Conservation (phyloP, 1,140 invertebrate species). For the Drosophila insularis region DNA sequence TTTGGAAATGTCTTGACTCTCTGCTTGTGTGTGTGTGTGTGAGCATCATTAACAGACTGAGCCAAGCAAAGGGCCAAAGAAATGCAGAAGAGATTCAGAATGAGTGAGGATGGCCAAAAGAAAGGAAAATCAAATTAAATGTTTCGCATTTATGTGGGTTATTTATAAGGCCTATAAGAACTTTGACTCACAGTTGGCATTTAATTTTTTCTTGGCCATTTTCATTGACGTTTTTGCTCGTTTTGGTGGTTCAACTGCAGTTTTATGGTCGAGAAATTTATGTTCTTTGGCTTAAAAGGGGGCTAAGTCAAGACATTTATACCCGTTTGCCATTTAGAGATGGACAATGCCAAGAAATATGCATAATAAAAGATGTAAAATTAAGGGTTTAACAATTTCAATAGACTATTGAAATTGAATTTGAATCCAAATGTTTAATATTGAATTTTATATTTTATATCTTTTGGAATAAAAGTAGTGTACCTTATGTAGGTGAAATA, state of each 20-base stretch:
- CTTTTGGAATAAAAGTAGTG: too few relatives aligned
- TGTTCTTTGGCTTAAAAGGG: constrained; percentile 15
- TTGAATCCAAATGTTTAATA: too few relatives aligned
- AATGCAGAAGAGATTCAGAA: background rate
- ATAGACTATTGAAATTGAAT: too few relatives aligned
- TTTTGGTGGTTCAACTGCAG: constrained; percentile 16
- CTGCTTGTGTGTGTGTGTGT: background rate
- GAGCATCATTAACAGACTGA: constrained; percentile 44
- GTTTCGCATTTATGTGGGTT: constrained; percentile 30
- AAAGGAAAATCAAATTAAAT: constrained; percentile 42
- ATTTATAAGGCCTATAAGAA: constrained; percentile 28
- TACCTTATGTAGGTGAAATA: too few relatives aligned
- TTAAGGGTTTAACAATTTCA: background rate
- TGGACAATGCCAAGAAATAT: background rate
- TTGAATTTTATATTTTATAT: too few relatives aligned
- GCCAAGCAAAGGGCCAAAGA: background rate
- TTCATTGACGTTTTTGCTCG: constrained; percentile 2
- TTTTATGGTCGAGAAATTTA: constrained; percentile 43
- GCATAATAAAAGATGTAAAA: background rate
- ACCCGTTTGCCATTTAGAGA: constrained; percentile 47
- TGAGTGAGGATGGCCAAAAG: constrained; percentile 12
- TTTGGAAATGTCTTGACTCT: constrained; percentile 22
- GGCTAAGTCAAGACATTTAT: constrained; percentile 17
- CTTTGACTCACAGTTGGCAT: constrained; percentile 6
- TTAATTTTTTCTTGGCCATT: constrained; percentile 31